Evolutionary conservation across 2,113 vertebrate genomes (phyloP), one percentile per base, ranked within the genome.

Genomic region (Orthonyx spaldingii): DNA sequence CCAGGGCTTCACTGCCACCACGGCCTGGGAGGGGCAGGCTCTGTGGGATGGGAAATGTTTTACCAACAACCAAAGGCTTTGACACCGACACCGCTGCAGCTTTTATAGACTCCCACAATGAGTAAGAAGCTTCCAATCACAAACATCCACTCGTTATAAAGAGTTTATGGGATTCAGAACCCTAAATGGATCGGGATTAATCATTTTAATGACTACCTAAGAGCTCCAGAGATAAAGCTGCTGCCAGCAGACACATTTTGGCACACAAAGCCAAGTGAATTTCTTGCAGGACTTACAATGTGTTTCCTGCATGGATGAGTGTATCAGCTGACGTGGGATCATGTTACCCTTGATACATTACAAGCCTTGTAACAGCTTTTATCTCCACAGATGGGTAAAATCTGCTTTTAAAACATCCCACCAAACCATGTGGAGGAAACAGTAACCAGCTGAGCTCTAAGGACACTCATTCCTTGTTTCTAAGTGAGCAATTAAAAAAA

Each of bases 181-280:
- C 33, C 42, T 83, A 88, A 96, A 70, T 37, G 84, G 90, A 95
- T 83, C 65, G 61, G 53, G 35, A 91, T 6, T 87, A 72, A 84
- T 53, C 28, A 87, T 82, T 87, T 68, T 53, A 92, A 82, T 91
- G 65, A 79, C 74, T 37, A 19, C 22, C 26, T 37, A 74, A 85
- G 63, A 87, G 91, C 61, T 41, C 18, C 39, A 76, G 46, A 57
- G 61, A 84, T 27, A 76, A 79, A 87, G 65, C 50, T 53, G 11
- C 52, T 59, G 59, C 74, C 59, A 87, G 42, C 46, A 59, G 35
- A 87, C 7, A 33, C 2, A 1, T 49, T 69, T 83, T 61, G 77
- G 46, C 42, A 76, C 18, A 55, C 24, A 57, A 78, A 32, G 42
- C 28, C 56, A n/a, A 69, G 21, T 1, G 2, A 75, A 79, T 70